Evolutionary conservation across 1,140 invertebrate species (phyloP).

Genomic region (Dreissena polymorpha): DNA sequence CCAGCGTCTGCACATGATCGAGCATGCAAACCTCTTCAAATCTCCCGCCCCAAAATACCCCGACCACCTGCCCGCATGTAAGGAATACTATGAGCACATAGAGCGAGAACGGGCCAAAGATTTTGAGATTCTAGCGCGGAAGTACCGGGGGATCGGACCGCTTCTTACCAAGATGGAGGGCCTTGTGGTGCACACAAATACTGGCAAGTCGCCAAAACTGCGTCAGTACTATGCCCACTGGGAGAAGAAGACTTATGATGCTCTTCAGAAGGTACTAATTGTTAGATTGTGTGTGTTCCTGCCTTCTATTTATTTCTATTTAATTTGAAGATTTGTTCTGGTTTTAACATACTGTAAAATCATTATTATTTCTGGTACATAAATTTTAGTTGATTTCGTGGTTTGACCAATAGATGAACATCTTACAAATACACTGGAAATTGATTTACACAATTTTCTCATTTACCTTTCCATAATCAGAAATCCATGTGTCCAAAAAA

Average conservation of each 20-base stretch:
- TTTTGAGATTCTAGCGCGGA: slow-evolving; percentile 84
- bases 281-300: not conserved
- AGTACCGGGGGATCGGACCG: slow-evolving; percentile 88
- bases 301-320: not conserved
- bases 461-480: too few species aligned
- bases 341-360: not conserved
- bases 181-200: slow-evolving; percentile 79
- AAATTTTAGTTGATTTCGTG: slow-evolving; percentile 3
- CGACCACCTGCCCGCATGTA: slow-evolving; percentile 74
- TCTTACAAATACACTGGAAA: too few species aligned
- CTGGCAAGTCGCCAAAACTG: slow-evolving; percentile 79
- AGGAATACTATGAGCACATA: slow-evolving; percentile 85
- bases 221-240: slow-evolving; percentile 80
- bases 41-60: slow-evolving; percentile 70
- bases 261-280: slow-evolving; percentile 71
- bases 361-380: not conserved
- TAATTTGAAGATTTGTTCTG: not conserved
- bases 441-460: too few species aligned
- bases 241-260: slow-evolving; percentile 80
- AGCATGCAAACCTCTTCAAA: slow-evolving; percentile 78
- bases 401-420: too few species aligned
- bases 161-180: slow-evolving; percentile 91
- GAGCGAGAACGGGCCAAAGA: slow-evolving; percentile 85
- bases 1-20: slow-evolving; percentile 75
- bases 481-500: too few species aligned